Base-by-base conservation (phyloP, 2,888 invertebrate genomes). In the Andrena hattorfiana region DNA sequence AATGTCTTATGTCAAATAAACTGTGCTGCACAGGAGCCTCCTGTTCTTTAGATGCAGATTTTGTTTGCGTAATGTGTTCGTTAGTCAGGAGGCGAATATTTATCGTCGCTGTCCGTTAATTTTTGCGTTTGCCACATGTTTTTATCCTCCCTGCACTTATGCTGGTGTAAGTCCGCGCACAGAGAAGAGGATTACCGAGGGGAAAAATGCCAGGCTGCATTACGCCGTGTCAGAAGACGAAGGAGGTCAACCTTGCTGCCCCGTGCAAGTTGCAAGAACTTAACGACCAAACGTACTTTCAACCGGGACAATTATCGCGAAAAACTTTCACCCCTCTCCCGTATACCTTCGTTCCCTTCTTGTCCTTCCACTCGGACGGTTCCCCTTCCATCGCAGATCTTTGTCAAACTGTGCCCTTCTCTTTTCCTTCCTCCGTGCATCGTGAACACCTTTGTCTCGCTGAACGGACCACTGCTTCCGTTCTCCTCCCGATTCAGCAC, bases 211-310 rank as follows among this genome's bases (percentile, higher is more conserved):
- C 13, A 23, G 80, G 62, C 49, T 32, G 62, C 74, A 32, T 71
- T 72, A 72, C 59, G 51, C 26, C 48, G 64, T 64, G 77, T 73
- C 67, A 73, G 49, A 70, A 59, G 73, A 79, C 81, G 81, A 85
- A 87, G 83, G 81, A 87, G 87, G 86, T 85, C 82, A 83, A 73
- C 67, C 72, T 74, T 73, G 69, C 42, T 48, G 66, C 74, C 70
- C 66, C 68, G 26, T 62, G 77, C 62, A 75, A 71, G 49, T 66
- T 42, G 77, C 64, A 84, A 78, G 77, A 76, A 79, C 66, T 76
- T 83, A 86, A 86, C 81, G 83, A 87, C 84, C 87, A 71, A 85
- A 83, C 83, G 85, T 85, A 86, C 89, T 90, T 89, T 85, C 87
- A 87, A 80, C 79, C 85, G 71, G 75, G 74, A 85, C 80, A 85